A percentile compares a stretch with the other conserved stretches of the same genome.
phyloP scores from a whole-genome alignment of 2,797 vertebrate genomes.

The Gymnopithys bicolor region DNA sequence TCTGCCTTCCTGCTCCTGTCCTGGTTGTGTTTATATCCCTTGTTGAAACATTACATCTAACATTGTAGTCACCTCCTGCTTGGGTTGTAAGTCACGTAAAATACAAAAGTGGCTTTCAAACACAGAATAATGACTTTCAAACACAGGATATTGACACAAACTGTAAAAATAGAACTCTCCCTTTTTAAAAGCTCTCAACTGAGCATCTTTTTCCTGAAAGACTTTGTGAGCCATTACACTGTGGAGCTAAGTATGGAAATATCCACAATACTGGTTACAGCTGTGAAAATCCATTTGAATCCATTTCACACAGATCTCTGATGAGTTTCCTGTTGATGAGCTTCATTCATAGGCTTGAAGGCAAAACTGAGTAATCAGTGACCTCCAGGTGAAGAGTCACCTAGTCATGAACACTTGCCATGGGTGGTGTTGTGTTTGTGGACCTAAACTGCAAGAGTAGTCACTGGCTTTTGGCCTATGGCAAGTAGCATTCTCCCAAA shows the following conservation, averaged over 20 bases:
- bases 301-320: slow-evolving; percentile 6
- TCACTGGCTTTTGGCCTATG: not conserved
- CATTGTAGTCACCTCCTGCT: not conserved
- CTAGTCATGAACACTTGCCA: not conserved
- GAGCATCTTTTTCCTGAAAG: slow-evolving; percentile 30
- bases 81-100: not conserved
- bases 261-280: not conserved
- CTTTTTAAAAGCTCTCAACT: not conserved
- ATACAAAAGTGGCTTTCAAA: not conserved
- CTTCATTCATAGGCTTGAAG: not conserved
- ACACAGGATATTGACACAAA: not conserved
- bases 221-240: not conserved
- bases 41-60: not conserved
- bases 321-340: not conserved
- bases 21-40: not conserved
- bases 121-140: not conserved
- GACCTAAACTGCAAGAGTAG: not conserved
- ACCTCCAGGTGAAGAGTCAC: not conserved
- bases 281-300: not conserved
- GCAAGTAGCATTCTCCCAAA: not conserved
- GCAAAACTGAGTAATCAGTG: not conserved
- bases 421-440: not conserved
- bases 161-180: slow-evolving; percentile 8
- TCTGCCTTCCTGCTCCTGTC: not conserved
- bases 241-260: not conserved